Evolutionary conservation across 2,888 invertebrate genomes (phyloP), one percentile per base, ranked within the genome.

Genomic region (Portevinia maculata): DNA sequence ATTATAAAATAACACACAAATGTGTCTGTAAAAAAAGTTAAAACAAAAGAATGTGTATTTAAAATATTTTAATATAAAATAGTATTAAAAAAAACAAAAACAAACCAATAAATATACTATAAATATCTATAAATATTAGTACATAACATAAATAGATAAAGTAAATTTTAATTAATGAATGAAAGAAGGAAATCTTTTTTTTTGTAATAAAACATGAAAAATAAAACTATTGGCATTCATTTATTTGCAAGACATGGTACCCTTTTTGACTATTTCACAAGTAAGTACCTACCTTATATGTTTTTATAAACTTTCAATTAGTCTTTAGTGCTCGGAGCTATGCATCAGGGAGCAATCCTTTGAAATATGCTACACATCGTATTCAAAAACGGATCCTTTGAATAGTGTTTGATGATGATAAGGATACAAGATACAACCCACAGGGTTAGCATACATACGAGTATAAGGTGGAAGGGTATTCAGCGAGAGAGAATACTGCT

Each of bases 181-280:
- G 52, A 46, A 28, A 24, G 34, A 41, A 9, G 39, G 44, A 44
- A 71, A 28, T 67, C 75, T 59, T 37, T 17, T 13, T 81, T 70
- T 81, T 70, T 75, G 19, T 76, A 81, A 75, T 69, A 81, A 75
- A 69, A 46, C 55, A 37, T 30, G 6, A 62, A 73, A 71, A 32
- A 37, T 46, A 9, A 28, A 57, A 7, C 0, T 5, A 11, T 8
- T n/a, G 7, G 17, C 3, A 44, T 28, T 44, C 7, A 7, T 30
- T 59, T 17, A 15, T 15, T 8, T 24, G 3, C 24, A 24, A 5
- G 24, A 3, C 24, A 24, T 9, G 34, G 4, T 34, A 11, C 5
- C 19, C 19, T 9, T 6, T 39, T 4, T 19, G 13, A 13, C n/a
- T 11, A 15, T 28, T 44, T 3, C 24, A 24, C 2, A 44, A 44